Evolutionary conservation across 2,797 vertebrate species (phyloP).

Genomic region (Margarornis squamiger): DNA sequence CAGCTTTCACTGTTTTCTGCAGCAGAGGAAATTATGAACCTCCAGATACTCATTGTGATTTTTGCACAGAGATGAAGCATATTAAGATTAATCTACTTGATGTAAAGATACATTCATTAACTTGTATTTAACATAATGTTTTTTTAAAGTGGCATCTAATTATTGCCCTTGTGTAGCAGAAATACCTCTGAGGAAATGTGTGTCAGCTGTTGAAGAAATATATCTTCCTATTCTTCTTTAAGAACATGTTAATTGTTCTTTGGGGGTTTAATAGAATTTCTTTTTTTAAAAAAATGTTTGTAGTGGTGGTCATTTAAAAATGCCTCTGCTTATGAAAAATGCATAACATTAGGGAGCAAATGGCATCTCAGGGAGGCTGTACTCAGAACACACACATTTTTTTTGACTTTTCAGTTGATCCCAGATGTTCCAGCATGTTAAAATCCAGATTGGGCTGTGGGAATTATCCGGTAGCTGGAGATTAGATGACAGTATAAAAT

Average conservation of each 20-base stretch:
- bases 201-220: not conserved
- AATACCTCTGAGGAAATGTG: not conserved
- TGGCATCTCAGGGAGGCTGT: not conserved
- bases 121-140: not conserved
- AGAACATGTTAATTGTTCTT: not conserved
- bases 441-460: not conserved
- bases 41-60: not conserved
- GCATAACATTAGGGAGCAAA: not conserved
- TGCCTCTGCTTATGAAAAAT: not conserved
- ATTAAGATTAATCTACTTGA: not conserved
- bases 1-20: not conserved
- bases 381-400: not conserved
- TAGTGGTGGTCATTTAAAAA: slow-evolving; percentile 6
- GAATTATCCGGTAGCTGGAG: not conserved
- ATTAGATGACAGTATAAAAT: not conserved
- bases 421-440: not conserved
- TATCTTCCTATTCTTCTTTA: not conserved
- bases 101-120: not conserved
- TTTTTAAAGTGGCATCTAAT: slow-evolving; percentile 20
- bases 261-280: not conserved
- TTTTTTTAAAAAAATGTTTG: not conserved
- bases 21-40: not conserved
- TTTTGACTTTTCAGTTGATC: not conserved
- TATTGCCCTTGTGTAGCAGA: not conserved
- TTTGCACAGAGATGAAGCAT: slow-evolving; percentile 1